A percentile compares a stretch with the other conserved stretches of the same genome.
These are phyloP conservation scores for Pseudomyrmex sp. DNA, from an alignment of 1,140 invertebrate species.

Conservation along the genomic window DNA sequence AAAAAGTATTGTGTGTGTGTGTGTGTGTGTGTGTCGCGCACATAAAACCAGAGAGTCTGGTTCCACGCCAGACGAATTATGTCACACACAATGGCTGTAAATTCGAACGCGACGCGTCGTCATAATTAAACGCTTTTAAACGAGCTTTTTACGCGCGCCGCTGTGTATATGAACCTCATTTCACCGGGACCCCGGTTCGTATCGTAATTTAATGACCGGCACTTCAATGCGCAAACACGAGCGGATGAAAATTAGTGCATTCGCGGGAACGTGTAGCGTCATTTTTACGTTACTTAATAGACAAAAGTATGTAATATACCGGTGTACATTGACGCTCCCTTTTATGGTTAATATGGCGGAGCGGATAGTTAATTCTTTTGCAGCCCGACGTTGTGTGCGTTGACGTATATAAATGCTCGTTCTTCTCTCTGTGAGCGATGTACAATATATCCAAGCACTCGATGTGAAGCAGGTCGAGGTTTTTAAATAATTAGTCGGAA, in stretches of 20 bases:
- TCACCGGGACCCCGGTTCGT: background rate
- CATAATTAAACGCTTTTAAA: constrained; percentile 29
- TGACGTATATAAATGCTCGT: background rate
- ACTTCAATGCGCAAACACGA: background rate
- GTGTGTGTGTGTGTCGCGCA: too few species aligned
- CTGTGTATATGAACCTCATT: constrained; percentile 25
- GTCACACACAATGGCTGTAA: background rate
- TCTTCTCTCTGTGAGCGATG: background rate
- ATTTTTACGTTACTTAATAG: background rate
- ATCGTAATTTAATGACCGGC: constrained; percentile 30
- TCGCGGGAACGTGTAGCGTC: background rate
- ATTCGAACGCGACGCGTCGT: background rate
- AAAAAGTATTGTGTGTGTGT: background rate
- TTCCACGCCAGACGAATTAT: constrained; percentile 34
- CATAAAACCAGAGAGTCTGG: constrained; percentile 7
- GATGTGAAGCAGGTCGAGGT: background rate
- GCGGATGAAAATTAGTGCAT: background rate
- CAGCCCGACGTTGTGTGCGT: background rate
- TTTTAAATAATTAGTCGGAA: background rate
- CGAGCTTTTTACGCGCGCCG: constrained; percentile 1
- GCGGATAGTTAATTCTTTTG: constrained; percentile 30
- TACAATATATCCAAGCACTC: background rate
- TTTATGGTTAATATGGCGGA: constrained; percentile 2
- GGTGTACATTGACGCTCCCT: background rate
- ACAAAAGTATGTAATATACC: background rate